Percentiles rank a stretch among this genome's conserved stretches.
phyloP scores from a whole-genome alignment of 1,140 invertebrate species.

The Drosophila punjabiensis region DNA sequence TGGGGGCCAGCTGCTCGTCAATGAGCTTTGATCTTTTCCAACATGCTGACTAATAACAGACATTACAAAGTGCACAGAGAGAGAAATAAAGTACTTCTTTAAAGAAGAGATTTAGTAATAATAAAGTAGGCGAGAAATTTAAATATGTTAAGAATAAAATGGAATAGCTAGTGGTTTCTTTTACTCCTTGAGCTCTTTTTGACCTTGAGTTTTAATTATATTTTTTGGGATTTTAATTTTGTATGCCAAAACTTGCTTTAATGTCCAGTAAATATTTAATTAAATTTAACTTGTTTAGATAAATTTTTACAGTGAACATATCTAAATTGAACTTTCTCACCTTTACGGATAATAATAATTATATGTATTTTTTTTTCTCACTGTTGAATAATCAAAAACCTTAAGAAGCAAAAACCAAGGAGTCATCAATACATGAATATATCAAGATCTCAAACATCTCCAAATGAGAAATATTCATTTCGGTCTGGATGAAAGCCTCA shows the following conservation, averaged over 20 bases:
- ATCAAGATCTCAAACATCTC: neutral
- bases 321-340: neutral
- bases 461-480: slow-evolving; percentile 12
- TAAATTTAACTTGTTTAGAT: neutral
- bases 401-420: neutral
- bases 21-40: slow-evolving; percentile 66
- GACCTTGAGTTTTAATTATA: too few relatives aligned
- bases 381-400: neutral
- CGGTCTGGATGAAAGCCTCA: neutral
- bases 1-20: slow-evolving; percentile 36
- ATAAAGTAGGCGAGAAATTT: too few relatives aligned
- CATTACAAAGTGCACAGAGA: neutral
- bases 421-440: neutral
- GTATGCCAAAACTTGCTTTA: too few relatives aligned
- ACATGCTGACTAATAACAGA: slow-evolving; percentile 26
- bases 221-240: too few relatives aligned
- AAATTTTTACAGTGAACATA: neutral
- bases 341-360: neutral
- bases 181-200: too few relatives aligned
- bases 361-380: neutral
- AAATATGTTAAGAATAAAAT: neutral
- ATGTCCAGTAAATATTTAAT: neutral
- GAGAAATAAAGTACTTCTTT: neutral
- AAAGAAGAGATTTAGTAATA: neutral
- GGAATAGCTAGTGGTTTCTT: too few relatives aligned